Evolutionary conservation across 2,113 vertebrate genomes (phyloP).

Genomic region (Mionectes macconnelli): DNA sequence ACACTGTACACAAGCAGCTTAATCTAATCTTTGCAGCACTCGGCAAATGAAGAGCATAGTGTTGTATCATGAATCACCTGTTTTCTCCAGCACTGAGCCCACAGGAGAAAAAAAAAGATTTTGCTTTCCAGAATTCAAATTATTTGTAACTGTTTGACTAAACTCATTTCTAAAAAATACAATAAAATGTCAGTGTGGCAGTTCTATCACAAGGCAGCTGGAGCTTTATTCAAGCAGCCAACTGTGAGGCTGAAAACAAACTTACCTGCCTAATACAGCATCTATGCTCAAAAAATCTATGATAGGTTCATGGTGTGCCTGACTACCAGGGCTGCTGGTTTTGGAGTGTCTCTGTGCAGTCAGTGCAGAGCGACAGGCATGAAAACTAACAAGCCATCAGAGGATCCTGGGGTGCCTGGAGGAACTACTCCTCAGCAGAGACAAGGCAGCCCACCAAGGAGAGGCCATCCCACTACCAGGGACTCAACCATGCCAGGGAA

Average conservation of each 20-base stretch:
- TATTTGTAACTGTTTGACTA: background rate
- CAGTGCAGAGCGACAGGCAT: background rate
- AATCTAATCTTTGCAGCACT: conserved; percentile 2
- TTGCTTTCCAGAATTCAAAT: background rate
- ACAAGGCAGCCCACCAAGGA: background rate
- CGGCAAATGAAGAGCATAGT: background rate
- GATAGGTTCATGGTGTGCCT: background rate
- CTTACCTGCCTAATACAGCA: background rate
- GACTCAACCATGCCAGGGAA: accelerated
- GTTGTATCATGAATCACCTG: background rate
- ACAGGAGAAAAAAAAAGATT: background rate
- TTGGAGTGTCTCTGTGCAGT: background rate
- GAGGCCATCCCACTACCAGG: background rate
- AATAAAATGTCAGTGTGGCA: background rate
- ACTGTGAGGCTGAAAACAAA: background rate
- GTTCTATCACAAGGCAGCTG: background rate
- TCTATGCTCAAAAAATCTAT: background rate
- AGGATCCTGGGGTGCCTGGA: background rate
- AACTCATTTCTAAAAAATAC: background rate
- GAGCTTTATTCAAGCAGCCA: background rate
- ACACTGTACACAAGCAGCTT: background rate
- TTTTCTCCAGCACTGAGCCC: background rate
- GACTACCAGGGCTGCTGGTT: background rate
- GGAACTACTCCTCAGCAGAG: background rate
- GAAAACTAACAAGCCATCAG: background rate